Evolutionary conservation across 2,888 invertebrate species (phyloP), one percentile per base, ranked within the genome.

Genomic region (Stegana nigrithorax): DNA sequence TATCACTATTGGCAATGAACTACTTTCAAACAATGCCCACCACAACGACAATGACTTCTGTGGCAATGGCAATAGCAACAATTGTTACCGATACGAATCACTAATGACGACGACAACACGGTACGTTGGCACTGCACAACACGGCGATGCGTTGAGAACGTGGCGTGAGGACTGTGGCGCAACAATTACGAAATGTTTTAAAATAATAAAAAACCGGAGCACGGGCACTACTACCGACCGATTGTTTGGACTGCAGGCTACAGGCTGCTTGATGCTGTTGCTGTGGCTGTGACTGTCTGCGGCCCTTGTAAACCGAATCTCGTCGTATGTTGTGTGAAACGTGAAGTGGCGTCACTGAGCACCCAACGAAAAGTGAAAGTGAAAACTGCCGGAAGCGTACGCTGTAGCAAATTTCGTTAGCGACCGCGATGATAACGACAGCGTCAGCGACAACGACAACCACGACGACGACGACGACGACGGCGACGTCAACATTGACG

Each of bases 301-400:
- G 29, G 21, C 45, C 19, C 12, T 59, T 59, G 47, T 44, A 42
- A 58, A 44, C 19, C 58, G 32, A 56, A n/a, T n/a, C n/a, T n/a
- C n/a, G n/a, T n/a, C n/a, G n/a, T n/a, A n/a, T n/a, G n/a, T n/a
- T n/a, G n/a, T n/a, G n/a, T n/a, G n/a, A n/a, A n/a, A n/a, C 10
- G 25, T 53, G 21, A 53, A 53, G 32, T 53, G 53, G 19, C 53
- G 17, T 32, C 32, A 17, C 19, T 32, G 64, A 62, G 66, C 71
- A 67, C 71, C 69, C 51, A 62, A 47, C 55, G 63, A 60, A 78
- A 78, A 82, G 78, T 72, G 79, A 83, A 82, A 83, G 83, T 81
- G 67, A 75, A 78, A 70, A 66, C 69, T 64, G 67, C 65, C 67
- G 67, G 64, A 66, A 67, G 65, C 60, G 47, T 42, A 17, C 12